Evolutionary conservation across 2,797 vertebrate genomes (phyloP).

Genomic region (Melanotaenia trifasciata): DNA sequence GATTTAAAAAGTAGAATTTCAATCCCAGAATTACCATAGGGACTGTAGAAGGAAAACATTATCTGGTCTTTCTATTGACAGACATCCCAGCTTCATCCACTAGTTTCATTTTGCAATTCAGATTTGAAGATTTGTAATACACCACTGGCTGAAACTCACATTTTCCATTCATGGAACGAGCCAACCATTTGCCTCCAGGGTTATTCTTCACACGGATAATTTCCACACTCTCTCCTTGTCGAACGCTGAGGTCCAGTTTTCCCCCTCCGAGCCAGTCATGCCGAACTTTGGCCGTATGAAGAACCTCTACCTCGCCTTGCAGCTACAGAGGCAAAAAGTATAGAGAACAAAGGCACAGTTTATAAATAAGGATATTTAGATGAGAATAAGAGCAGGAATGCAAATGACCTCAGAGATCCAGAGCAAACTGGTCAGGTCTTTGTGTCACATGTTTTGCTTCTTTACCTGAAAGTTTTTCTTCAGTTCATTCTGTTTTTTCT

Average conservation of each 20-base stretch:
- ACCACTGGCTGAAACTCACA: slow-evolving; percentile 70
- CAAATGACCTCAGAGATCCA: not conserved
- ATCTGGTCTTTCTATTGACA: not conserved
- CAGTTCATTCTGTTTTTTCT: slow-evolving; percentile 74
- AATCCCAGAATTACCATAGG: not conserved
- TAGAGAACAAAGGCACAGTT: not conserved
- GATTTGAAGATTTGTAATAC: not conserved
- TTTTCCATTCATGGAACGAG: slow-evolving; percentile 72
- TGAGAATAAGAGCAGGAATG: not conserved
- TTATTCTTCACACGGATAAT: slow-evolving; percentile 82
- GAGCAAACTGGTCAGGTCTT: not conserved
- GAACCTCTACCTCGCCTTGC: slow-evolving; percentile 69
- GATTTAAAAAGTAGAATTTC: not conserved
- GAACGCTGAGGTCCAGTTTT: slow-evolving; percentile 79
- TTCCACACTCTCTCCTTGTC: slow-evolving; percentile 80
- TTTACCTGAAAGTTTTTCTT: slow-evolving; percentile 83
- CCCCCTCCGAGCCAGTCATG: slow-evolving; percentile 78
- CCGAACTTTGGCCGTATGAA: slow-evolving; percentile 76
- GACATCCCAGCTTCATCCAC: not conserved
- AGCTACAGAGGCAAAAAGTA: slow-evolving; percentile 58
- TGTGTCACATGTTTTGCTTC: not conserved
- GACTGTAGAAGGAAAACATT: not conserved
- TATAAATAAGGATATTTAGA: not conserved
- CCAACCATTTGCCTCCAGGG: slow-evolving; percentile 83
- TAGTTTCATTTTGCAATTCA: not conserved